Evolutionary conservation across 2,797 vertebrate species (phyloP).

Genomic region (Leptatherina wallacei): DNA sequence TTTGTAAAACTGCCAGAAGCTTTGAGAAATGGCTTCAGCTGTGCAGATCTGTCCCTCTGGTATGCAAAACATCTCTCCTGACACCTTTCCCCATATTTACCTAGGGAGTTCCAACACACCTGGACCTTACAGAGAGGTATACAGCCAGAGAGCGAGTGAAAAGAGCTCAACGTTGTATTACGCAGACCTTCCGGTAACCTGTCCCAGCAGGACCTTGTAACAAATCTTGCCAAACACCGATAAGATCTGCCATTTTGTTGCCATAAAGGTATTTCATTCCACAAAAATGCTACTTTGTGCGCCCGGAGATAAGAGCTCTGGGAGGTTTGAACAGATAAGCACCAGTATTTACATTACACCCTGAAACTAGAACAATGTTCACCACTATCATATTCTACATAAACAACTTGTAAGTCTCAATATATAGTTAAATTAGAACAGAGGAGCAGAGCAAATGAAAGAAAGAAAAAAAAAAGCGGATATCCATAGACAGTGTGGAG

Average conservation of each 20-base stretch:
- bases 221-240: slow-evolving; percentile 34
- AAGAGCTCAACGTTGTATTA: neutral
- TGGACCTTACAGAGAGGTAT: slow-evolving; percentile 42
- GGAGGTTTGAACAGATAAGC: slow-evolving; percentile 17
- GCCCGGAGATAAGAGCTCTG: slow-evolving; percentile 12
- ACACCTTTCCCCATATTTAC: slow-evolving; percentile 61
- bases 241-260: slow-evolving; percentile 34
- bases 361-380: slow-evolving; percentile 31
- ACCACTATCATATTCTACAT: slow-evolving; percentile 3
- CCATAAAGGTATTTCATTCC: slow-evolving; percentile 29
- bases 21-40: slow-evolving; percentile 37
- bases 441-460: neutral
- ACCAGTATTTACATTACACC: slow-evolving; percentile 38
- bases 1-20: slow-evolving; percentile 44
- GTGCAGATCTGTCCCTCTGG: slow-evolving; percentile 35
- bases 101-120: slow-evolving; percentile 65
- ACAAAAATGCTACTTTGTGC: slow-evolving; percentile 40
- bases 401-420: slow-evolving; percentile 20
- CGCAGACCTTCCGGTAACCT: slow-evolving; percentile 50
- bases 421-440: neutral
- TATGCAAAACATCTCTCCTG: slow-evolving; percentile 54
- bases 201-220: slow-evolving; percentile 6
- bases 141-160: slow-evolving; percentile 9
- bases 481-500: neutral
- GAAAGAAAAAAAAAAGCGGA: slow-evolving; percentile 1